Evolutionary conservation across 2,888 invertebrate genomes (phyloP), one percentile per base, ranked within the genome.

Genomic region (Flexamia atlantica): DNA sequence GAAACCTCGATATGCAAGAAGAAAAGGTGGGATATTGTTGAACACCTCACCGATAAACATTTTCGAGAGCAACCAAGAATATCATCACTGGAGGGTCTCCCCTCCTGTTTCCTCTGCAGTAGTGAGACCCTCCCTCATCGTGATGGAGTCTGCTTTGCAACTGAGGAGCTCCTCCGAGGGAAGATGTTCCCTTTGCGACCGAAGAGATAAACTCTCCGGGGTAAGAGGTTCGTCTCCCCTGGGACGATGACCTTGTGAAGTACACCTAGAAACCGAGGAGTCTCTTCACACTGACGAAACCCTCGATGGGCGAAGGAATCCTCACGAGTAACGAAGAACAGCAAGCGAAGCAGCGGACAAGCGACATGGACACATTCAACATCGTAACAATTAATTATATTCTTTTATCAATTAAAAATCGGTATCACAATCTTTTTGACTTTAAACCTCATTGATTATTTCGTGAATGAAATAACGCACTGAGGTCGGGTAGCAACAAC

Each of bases 391-490:
- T 83, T 36, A 83, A 57, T 85, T 74, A 84, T 57, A 82, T 83
- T 84, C 85, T 85, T 84, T 83, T 82, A 82, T 84, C 57, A 85
- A 85, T 83, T 81, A 83, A 86, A 86, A 87, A 85, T 85, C 86
- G 86, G 87, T 87, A 87, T 87, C 87, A 87, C 87, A 87, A 86
- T 87, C 84, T 86, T 87, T 87, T 87, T 87, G 87, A 87, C 87
- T 85, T 87, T 85, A 79, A 68, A 84, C 82, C 84, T 82, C 82
- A 76, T 80, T 32, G 42, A 82, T 84, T 84, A 84, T 76, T 82
- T 76, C 82, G n/a, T 74, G 32, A 83, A 83, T 83, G 82, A 83
- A 83, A 83, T 83, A 83, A 74, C 50, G n/a, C 53, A 74, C 30
- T 83, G 82, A 83, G 82, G 82, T 32, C 70, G 46, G 53, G 50